These are phyloP conservation scores for Linyphia triangularis DNA, from an alignment of 2,888 invertebrate species.

Conservation along the genomic window DNA sequence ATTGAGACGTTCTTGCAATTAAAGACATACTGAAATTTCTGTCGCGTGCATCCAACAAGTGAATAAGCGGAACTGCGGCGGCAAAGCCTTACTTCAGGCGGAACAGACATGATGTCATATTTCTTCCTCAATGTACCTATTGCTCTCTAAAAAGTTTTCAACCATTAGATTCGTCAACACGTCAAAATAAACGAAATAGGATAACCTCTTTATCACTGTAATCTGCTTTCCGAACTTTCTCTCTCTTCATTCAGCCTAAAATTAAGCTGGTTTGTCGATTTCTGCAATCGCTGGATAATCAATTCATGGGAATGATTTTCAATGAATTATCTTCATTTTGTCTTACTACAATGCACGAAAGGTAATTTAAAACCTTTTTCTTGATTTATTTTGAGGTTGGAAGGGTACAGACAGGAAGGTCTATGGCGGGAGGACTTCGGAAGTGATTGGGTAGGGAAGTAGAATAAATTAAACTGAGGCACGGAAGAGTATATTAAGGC, in stretches of 20 bases:
- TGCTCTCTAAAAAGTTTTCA: not conserved
- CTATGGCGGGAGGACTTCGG: not conserved
- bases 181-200: not conserved
- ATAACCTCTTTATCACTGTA: not conserved
- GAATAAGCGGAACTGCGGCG: too few relatives aligned
- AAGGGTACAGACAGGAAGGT: not conserved
- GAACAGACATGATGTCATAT: too few relatives aligned
- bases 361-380: not conserved
- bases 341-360: not conserved
- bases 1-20: too few relatives aligned
- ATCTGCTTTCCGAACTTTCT: not conserved
- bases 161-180: not conserved
- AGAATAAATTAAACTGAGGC: not conserved
- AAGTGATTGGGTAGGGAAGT: not conserved
- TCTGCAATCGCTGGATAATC: not conserved
- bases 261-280: not conserved
- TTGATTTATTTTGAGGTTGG: not conserved
- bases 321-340: not conserved
- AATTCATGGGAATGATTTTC: not conserved
- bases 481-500: constrained; percentile 4
- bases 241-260: not conserved
- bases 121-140: not conserved
- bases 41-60: too few relatives aligned
- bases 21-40: too few relatives aligned
- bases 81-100: too few relatives aligned